Conservation (phyloP, 2,113 vertebrate genomes). For the Diadophis punctatus region DNA sequence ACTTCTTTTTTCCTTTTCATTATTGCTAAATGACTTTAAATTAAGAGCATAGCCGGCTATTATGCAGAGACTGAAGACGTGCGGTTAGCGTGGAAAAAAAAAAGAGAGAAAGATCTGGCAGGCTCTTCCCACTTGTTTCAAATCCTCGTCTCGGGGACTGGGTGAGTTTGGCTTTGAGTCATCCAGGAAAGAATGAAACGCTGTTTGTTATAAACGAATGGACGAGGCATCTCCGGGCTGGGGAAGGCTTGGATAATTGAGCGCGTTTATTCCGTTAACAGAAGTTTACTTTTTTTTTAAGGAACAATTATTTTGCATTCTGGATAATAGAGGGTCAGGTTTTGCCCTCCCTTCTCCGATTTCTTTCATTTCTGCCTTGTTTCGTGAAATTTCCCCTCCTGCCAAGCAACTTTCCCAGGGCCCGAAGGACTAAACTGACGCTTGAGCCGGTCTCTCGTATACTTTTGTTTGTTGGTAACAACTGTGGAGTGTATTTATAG, state of each 20-base stretch:
- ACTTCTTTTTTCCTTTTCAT: too few relatives aligned
- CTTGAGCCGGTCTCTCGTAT: neutral
- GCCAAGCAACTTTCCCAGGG: slow-evolving; percentile 17
- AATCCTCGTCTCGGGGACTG: neutral
- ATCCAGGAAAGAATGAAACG: slow-evolving; percentile 6
- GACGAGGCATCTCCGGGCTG: neutral
- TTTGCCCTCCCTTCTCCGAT: neutral
- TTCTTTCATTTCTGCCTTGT: neutral
- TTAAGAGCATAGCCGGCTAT: neutral
- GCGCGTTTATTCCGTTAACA: neutral
- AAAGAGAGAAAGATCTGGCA: neutral
- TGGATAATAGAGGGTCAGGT: neutral
- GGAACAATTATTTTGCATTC: neutral
- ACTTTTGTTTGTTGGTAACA: slow-evolving; percentile 35
- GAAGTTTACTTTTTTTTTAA: neutral
- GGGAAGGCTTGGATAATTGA: neutral
- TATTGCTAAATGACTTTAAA: neutral
- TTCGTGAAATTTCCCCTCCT: neutral
- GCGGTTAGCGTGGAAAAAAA: neutral
- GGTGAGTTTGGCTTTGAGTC: neutral
- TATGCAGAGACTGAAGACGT: neutral
- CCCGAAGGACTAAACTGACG: slow-evolving; percentile 31
- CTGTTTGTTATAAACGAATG: neutral
- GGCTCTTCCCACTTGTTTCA: neutral
- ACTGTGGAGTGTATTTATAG: slow-evolving; percentile 23